These are phyloP conservation scores for Parnassius glacialis DNA, from an alignment of 2,888 invertebrate genomes.

Conservation along the genomic window DNA sequence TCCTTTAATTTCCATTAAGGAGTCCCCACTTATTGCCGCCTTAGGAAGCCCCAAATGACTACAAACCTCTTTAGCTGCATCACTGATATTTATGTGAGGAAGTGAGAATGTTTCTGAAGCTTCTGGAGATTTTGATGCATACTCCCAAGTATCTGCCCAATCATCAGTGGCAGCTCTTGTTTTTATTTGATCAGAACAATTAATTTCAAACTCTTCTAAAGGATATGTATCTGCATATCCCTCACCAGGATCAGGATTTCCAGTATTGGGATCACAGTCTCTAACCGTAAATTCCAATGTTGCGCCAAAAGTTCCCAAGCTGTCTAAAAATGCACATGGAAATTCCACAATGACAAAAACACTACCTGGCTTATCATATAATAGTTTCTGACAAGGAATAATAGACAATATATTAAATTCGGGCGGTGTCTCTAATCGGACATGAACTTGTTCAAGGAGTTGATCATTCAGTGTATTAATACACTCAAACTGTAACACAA, in stretches of 20 bases:
- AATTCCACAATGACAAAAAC: conserved; percentile 91
- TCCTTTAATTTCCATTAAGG: conserved; percentile 67
- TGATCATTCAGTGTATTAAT: conserved; percentile 98
- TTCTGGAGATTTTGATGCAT: conserved; percentile 85
- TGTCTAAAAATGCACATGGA: conserved; percentile 77
- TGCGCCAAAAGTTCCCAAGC: conserved; percentile 91
- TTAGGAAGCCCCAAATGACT: conserved; percentile 64
- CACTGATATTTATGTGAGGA: conserved; percentile 72
- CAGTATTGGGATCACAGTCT: conserved; percentile 97
- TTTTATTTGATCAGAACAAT: conserved; percentile 64
- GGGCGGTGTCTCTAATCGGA: conserved; percentile 92
- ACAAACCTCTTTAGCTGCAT: conserved; percentile 67
- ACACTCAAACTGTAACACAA: conserved; percentile 98
- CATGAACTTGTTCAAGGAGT: conserved; percentile 94
- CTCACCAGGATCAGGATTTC: conserved; percentile 96
- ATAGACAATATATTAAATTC: conserved; percentile 87
- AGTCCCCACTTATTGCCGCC: conserved; percentile 57
- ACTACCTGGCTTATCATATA: conserved; percentile 92
- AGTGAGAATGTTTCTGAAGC: conserved; percentile 96
- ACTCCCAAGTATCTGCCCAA: conserved; percentile 88
- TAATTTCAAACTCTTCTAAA: conserved; percentile 88
- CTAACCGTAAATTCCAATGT: conserved; percentile 96
- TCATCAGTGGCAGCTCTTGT: conserved; percentile 56
- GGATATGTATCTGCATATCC: conserved; percentile 98
- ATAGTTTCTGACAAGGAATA: conserved; percentile 87